phyloP scores from a whole-genome alignment of 1,140 invertebrate genomes.

The Lucilia cuprina region DNA sequence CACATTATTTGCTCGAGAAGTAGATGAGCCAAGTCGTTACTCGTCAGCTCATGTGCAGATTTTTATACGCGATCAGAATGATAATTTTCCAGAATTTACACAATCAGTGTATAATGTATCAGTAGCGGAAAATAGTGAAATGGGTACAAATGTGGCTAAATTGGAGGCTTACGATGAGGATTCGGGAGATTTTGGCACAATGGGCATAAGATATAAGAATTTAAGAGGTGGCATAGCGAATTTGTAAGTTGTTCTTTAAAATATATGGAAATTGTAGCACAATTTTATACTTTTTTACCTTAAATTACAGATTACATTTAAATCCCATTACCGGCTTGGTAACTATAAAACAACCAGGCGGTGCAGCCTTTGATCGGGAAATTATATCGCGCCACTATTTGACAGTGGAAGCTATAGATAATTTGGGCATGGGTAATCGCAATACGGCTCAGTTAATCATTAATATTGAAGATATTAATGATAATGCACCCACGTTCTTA shows the following conservation, averaged over 20 bases:
- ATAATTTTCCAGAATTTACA: constrained; percentile 91
- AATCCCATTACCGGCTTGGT: constrained; percentile 84
- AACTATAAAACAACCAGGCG: constrained; percentile 77
- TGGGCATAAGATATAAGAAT: constrained; percentile 86
- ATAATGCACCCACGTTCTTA: constrained; percentile 83
- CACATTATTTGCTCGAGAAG: constrained; percentile 85
- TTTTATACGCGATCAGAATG: constrained; percentile 89
- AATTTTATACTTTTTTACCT: constrained; percentile 22
- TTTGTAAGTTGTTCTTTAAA: constrained; percentile 71
- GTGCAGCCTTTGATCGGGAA: constrained; percentile 85
- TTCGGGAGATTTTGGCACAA: constrained; percentile 84
- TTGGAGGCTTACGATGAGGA: constrained; percentile 85
- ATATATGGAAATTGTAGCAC: background rate
- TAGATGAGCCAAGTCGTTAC: constrained; percentile 65
- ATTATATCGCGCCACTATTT: constrained; percentile 85
- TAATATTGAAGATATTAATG: constrained; percentile 87
- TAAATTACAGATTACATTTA: constrained; percentile 72
- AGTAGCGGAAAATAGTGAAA: constrained; percentile 82
- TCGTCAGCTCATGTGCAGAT: constrained; percentile 85
- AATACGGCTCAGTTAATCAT: constrained; percentile 88
- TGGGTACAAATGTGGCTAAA: constrained; percentile 82
- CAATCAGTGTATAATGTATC: constrained; percentile 79
- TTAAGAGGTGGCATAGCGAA: constrained; percentile 78
- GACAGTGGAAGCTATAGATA: constrained; percentile 90
- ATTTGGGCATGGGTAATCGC: constrained; percentile 83